Evolutionary conservation across 2,797 vertebrate genomes (phyloP).

Genomic region (Syndactyla subalaris): DNA sequence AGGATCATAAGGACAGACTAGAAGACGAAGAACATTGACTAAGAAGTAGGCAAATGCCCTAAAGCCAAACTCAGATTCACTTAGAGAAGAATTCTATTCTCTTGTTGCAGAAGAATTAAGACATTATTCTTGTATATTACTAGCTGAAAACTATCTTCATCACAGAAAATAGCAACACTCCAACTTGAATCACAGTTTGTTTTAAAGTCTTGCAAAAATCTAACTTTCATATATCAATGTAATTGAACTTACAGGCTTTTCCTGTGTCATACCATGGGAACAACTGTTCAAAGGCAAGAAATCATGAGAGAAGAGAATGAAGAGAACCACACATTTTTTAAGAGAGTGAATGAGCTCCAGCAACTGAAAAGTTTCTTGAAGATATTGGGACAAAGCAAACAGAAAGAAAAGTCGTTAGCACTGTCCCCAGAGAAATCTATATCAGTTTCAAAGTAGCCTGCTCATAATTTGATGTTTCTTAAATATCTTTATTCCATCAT

Average conservation of each 20-base stretch:
- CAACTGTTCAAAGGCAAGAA: not conserved
- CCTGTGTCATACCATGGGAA: not conserved
- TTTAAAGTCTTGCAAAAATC: not conserved
- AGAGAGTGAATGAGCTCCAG: not conserved
- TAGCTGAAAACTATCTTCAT: not conserved
- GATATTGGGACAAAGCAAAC: not conserved
- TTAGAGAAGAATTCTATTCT: not conserved
- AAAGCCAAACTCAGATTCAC: not conserved
- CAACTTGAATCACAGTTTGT: not conserved
- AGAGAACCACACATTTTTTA: not conserved
- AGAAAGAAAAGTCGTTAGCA: not conserved
- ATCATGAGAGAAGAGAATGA: not conserved
- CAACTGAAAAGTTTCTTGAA: not conserved
- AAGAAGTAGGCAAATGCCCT: not conserved
- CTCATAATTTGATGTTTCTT: not conserved
- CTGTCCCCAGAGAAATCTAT: not conserved
- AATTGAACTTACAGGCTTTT: not conserved
- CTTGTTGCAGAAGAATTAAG: not conserved
- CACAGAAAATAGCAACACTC: not conserved
- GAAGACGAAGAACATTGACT: not conserved
- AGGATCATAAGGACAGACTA: not conserved
- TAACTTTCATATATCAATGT: not conserved
- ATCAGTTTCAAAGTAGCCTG: not conserved
- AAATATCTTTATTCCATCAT: not conserved
- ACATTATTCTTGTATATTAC: not conserved